Base-by-base conservation (phyloP, 2,888 invertebrate species). In the Plutella xylostella region DNA sequence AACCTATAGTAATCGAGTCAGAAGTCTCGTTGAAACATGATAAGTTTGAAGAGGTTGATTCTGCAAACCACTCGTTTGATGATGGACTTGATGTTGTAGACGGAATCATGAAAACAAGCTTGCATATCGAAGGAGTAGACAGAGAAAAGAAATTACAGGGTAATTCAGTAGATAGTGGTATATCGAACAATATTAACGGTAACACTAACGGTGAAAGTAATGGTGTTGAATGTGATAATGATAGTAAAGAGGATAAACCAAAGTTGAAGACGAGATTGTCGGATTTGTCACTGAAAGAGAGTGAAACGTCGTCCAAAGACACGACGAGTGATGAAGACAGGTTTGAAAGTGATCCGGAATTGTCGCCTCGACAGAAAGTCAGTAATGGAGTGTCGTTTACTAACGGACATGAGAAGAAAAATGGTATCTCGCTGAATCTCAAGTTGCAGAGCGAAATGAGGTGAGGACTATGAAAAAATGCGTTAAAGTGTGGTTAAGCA, bases 391-490 rank as follows among this genome's bases (percentile, higher is more conserved):
- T 25, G 11, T n/a, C 14, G 4, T 46, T 60, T 19, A 34, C 55
- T 0, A 69, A 67, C 48, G 64, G 64, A 0, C 49, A 38, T 4
- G 72, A 73, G n/a, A 78, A 70, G 53, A 74, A 60, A 43, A 75
- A 75, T 60, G 78, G 80, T 0, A 67, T 82, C 0, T 80, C 83
- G 0, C 57, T 82, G 31, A 82, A 80, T 63, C 60, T 83, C 50
- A 80, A 78, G 48, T 51, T 80, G 40, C 82, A 82, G 46, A 77
- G 60, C 57, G 82, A 83, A 61, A 82, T 83, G 82, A 74, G 82
- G 82, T 82, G 52, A 50, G 54, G n/a, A n/a, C n/a, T n/a, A n/a
- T n/a, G n/a, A n/a, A n/a, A n/a, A n/a, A n/a, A n/a, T n/a, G n/a
- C n/a, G n/a, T n/a, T n/a, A n/a, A n/a, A n/a, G n/a, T n/a, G n/a